Conservation (phyloP, 2,797 vertebrate species). For the Cynopterus sphinx region DNA sequence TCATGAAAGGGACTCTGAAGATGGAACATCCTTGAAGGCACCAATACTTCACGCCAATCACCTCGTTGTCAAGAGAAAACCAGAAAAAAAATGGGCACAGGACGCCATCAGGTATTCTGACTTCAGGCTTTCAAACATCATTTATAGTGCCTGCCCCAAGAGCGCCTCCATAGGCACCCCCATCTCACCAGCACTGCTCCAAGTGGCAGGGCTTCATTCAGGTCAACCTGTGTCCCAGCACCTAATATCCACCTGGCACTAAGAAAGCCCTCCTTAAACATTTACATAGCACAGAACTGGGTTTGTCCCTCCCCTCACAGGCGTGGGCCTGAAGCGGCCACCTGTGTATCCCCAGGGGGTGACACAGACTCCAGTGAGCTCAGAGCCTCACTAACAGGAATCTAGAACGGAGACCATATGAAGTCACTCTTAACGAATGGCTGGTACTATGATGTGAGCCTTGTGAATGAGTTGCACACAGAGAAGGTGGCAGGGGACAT, state of each 20-base stretch:
- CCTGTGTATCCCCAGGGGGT: background rate
- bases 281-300: background rate
- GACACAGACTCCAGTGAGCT: background rate
- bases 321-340: background rate
- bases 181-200: background rate
- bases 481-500: background rate
- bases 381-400: background rate
- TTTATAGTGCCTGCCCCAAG: background rate
- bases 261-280: background rate
- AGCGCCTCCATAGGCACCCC: no score
- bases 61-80: constrained; percentile 6
- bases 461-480: background rate
- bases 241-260: background rate
- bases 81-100: background rate
- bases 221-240: background rate
- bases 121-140: background rate
- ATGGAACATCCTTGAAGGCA: background rate
- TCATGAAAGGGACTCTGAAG: background rate
- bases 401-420: background rate
- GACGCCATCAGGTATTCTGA: background rate
- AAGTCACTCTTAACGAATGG: background rate
- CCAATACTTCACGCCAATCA: background rate
- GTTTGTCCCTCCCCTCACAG: background rate
- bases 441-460: background rate
- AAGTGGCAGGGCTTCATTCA: background rate